Conservation (phyloP, 2,888 invertebrate genomes). For the Crepidodera aurea region DNA sequence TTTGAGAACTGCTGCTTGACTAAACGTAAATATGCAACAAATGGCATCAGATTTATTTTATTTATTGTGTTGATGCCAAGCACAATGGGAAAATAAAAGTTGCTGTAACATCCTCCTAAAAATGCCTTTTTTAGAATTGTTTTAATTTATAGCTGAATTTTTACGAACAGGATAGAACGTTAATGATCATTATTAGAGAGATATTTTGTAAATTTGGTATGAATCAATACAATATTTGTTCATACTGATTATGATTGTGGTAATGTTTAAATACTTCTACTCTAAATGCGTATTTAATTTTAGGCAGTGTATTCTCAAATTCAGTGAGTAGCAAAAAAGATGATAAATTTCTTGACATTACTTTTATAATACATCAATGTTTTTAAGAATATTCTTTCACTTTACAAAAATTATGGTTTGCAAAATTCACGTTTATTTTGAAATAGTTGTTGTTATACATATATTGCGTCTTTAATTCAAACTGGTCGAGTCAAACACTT, state of each 20-base stretch:
- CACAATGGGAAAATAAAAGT: no score
- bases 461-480: no score
- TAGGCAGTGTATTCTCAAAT: conserved; percentile 36
- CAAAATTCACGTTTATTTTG: no score
- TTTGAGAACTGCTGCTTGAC: no score
- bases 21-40: no score
- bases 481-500: no score
- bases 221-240: conserved; percentile 26
- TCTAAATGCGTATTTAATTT: conserved; percentile 21
- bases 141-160: neutral
- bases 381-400: neutral
- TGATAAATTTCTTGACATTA: neutral
- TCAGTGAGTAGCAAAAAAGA: neutral
- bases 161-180: neutral
- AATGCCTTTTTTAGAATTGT: no score
- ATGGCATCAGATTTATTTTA: no score
- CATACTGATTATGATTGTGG: conserved; percentile 23
- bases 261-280: conserved; percentile 23
- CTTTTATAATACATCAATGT: neutral
- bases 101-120: no score
- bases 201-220: neutral
- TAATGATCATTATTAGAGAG: neutral
- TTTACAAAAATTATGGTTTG: no score
- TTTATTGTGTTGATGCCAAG: no score
- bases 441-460: no score